Percentiles rank a stretch among this genome's conserved stretches.
Conservation (phyloP, 2,888 invertebrate species). For the Elegia similella region DNA sequence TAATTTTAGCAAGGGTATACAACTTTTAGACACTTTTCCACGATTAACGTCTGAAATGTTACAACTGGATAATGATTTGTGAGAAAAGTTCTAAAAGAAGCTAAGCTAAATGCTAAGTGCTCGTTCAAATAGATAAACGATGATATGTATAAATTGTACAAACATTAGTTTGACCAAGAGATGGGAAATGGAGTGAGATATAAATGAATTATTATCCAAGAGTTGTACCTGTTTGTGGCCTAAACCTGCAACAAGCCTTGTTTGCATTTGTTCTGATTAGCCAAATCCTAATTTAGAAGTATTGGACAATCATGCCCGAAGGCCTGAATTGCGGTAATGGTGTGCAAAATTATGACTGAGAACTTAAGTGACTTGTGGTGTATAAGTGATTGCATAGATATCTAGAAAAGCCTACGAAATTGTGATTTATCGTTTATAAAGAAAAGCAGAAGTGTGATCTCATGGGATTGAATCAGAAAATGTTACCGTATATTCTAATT, state of each 20-base stretch:
- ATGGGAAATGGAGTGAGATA: conserved; percentile 19
- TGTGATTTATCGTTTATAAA: conserved; percentile 63
- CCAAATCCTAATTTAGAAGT: conserved; percentile 44
- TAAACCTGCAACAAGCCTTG: conserved; percentile 40
- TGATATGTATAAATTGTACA: conserved; percentile 21
- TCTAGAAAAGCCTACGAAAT: conserved; percentile 59
- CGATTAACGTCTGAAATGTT: conserved; percentile 1
- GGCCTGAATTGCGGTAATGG: conserved; percentile 27
- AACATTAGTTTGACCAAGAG: conserved; percentile 21
- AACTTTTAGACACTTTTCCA: conserved; percentile 44
- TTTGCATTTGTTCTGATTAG: conserved; percentile 51
- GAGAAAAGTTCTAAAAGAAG: conserved; percentile 19
- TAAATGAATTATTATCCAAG: conserved; percentile 25
- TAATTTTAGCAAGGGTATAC: conserved; percentile 63
- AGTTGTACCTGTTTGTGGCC: conserved; percentile 56
- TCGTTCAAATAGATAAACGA: conserved; percentile 23
- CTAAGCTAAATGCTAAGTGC: conserved; percentile 18
- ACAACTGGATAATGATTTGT: conserved; percentile 3
- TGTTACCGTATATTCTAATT: conserved; percentile 38
- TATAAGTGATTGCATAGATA: conserved; percentile 42
- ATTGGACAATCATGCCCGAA: conserved; percentile 36
- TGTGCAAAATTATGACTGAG: conserved; percentile 13
- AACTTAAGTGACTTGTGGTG: conserved; percentile 37
- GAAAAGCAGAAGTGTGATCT: conserved; percentile 64
- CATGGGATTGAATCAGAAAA: conserved; percentile 55